Evolutionary conservation across 2,888 invertebrate species (phyloP), one percentile per base, ranked within the genome.

Genomic region (Cryptophagus acutangulus): DNA sequence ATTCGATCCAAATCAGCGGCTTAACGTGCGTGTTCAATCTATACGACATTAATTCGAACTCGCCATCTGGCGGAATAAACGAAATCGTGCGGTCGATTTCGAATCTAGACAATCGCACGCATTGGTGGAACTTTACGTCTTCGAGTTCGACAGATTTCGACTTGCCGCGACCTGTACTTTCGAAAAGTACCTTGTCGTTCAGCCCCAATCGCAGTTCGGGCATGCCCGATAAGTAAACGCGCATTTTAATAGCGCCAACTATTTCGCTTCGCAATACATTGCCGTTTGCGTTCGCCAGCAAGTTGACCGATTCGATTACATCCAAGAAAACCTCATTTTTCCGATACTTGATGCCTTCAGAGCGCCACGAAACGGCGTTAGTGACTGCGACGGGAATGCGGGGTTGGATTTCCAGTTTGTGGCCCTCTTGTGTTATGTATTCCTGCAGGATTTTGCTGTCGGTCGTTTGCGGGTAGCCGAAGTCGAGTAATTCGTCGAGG

Each of bases 291-390:
- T 93, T 93, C 0, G 93, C 93, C 67, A 97, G 69, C 45, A 97
- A 74, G 69, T 97, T 97, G 1, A 97, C 96, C 26, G 95, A 95
- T 67, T 99, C 97, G 53, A 99, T 97, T 1, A 99, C 97, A 75
- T 99, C 97, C 17, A 99, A 76, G 63, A 99, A 99, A 2, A 99
- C 97, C 76, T 99, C 97, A 70, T 99, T 99, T 71, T 97, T 99
- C 41, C 97, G 80, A 70, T 99, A 97, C 65, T 96, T 97, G 40
- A 99, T 92, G 2, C 96, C 96, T 67, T 99, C 97, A 0, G 95
- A 93, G 41, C 97, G 76, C 97, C 97, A 99, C 0, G 96, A 96
- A 0, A 97, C 97, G 1, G 97, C 97, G 72, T 99, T 97, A n/a
- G 97, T 99, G 4, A 99, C 96, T 13, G 97, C 96, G 81, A 94